Evolutionary conservation across 2,113 vertebrate species (phyloP), one percentile per base, ranked within the genome.

Genomic region (Stigmatopora argus): DNA sequence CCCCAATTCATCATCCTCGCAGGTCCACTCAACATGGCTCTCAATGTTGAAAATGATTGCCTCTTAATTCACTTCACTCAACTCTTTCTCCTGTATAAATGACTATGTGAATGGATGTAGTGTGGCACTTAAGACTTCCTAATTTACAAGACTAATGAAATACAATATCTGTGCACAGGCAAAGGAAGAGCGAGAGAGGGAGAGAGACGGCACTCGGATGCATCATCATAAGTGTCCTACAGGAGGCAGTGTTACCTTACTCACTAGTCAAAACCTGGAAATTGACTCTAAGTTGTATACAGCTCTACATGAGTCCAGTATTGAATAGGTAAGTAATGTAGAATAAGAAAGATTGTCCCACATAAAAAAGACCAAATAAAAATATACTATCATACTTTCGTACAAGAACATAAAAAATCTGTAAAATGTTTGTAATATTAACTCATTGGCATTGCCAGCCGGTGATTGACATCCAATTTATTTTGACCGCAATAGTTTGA

Each of bases 1-100:
- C 75, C 77, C 83, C 70, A 78, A 85, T 78, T 82, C 85, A 91
- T 92, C 91, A 90, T 87, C 78, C 89, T 85, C 78, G 69, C 80
- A 79, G 83, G 83, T 81, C 76, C 66, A 72, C 76, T 86, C 81
- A 71, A 81, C 70, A 65, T 62, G 76, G 62, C 70, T 73, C 71
- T 71, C 61, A 66, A 62, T 66, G 63, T 80, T 79, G 76, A 83
- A 86, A 86, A 87, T 79, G 74, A 87, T 85, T 67, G 80, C 85
- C 71, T 85, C 76, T 82, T 85, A 86, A 86, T 88, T 86, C 81
- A 78, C 79, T 73, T 82, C 85, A 67, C 78, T 86, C 83, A 86
- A 78, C 78, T 81, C 78, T 71, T 78, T 31, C 75, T 69, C 35
- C 64, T 41, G 71, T 69, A 74, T 75, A 86, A 87, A 85, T 69